phyloP scores from a whole-genome alignment of 2,797 vertebrate species.

The Heliangelus exortis region DNA sequence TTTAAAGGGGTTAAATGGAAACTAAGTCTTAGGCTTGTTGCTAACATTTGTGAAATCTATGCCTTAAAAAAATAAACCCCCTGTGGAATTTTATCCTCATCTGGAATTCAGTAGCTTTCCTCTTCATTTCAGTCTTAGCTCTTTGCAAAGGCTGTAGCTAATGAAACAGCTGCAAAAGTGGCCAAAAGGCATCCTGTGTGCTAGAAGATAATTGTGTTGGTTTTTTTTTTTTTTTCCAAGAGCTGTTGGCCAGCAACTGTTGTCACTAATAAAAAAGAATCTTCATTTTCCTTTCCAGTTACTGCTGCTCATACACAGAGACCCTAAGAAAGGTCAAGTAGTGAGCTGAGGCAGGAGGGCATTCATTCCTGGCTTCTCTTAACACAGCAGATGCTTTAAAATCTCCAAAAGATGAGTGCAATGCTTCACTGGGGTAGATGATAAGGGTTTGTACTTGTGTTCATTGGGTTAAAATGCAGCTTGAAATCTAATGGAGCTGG shows the following conservation, averaged over 20 bases:
- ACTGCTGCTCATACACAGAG: background rate
- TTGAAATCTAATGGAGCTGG: slow-evolving; percentile 21
- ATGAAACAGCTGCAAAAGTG: background rate
- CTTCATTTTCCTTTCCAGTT: background rate
- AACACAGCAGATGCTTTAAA: background rate
- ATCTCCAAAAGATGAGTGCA: rapidly evolving
- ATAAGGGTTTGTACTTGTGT: background rate
- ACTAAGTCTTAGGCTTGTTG: background rate
- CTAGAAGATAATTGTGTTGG: background rate
- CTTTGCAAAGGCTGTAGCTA: background rate
- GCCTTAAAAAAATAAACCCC: background rate
- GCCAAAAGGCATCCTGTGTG: background rate
- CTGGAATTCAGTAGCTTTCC: background rate
- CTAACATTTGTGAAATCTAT: background rate
- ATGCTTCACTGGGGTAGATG: background rate
- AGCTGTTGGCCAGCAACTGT: background rate
- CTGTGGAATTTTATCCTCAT: background rate
- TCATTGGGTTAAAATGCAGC: slow-evolving; percentile 10
- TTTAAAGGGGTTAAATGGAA: background rate
- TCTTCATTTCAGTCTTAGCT: background rate
- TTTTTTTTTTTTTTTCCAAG: background rate
- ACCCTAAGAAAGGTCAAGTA: background rate
- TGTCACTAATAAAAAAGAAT: background rate
- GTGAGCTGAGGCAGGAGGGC: background rate
- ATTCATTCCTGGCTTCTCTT: background rate